phyloP scores from a whole-genome alignment of 2,113 vertebrate genomes.

The Hemiprocne comata region DNA sequence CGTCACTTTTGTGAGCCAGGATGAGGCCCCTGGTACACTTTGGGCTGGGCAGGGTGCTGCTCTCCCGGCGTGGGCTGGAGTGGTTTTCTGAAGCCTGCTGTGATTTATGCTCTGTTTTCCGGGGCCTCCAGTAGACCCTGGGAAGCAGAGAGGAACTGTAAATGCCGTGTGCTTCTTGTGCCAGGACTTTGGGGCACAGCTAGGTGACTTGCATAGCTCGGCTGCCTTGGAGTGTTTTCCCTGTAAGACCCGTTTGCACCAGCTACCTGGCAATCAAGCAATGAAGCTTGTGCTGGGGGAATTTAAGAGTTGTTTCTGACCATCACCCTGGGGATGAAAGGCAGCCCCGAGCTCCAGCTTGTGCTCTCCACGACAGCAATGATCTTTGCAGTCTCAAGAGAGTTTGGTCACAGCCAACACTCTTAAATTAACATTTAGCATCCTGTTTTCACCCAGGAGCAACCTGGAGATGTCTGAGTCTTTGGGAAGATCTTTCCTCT shows the following conservation, averaged over 20 bases:
- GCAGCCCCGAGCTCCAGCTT: background rate
- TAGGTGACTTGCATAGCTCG: accelerated
- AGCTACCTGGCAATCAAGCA: background rate
- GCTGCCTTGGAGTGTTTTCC: background rate
- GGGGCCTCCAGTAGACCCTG: background rate
- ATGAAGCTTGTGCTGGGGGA: accelerated
- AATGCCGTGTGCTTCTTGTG: accelerated
- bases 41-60: background rate
- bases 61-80: background rate
- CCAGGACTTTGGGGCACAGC: background rate
- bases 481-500: background rate
- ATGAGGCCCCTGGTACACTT: accelerated
- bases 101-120: background rate
- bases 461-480: background rate
- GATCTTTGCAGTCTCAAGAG: background rate
- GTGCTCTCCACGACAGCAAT: accelerated
- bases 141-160: background rate
- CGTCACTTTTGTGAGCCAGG: background rate
- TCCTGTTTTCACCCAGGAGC: background rate
- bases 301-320: background rate
- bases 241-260: background rate
- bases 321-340: background rate
- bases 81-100: background rate
- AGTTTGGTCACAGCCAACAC: background rate
- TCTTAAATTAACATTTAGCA: background rate